Evolutionary conservation across 2,113 vertebrate genomes (phyloP).

Genomic region (Protomyctophum bolini): DNA sequence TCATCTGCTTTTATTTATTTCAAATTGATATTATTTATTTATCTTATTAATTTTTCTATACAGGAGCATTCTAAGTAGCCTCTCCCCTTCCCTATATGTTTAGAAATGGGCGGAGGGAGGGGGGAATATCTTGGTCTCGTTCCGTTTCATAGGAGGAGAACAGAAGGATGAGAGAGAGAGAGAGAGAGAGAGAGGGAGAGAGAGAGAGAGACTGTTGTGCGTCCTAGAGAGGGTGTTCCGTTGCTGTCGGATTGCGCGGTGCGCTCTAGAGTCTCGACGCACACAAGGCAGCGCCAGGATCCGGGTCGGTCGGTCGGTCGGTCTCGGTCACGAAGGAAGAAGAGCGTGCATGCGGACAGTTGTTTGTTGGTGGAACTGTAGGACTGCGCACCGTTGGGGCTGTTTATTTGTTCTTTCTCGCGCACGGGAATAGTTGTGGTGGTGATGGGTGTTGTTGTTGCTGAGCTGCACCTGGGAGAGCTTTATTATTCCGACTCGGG

Average conservation of each 20-base stretch:
- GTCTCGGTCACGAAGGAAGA: neutral
- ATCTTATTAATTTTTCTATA: too few species aligned
- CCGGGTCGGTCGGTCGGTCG: constrained; percentile 17
- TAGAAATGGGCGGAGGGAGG: too few species aligned
- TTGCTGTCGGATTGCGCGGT: neutral
- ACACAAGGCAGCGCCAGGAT: constrained; percentile 22
- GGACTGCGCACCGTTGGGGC: neutral
- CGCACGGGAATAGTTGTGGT: constrained; percentile 34
- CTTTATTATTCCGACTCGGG: constrained; percentile 29
- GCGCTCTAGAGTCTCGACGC: constrained; percentile 30
- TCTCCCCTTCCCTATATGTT: too few species aligned
- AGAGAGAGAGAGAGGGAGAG: too few species aligned
- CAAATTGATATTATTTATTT: too few species aligned
- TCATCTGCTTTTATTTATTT: too few species aligned
- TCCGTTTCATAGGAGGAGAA: neutral
- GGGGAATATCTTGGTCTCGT: too few species aligned
- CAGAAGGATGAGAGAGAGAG: neutral
- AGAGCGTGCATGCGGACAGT: constrained; percentile 2
- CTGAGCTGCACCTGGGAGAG: constrained; percentile 59
- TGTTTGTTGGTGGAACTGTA: neutral
- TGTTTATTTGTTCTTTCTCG: constrained; percentile 27
- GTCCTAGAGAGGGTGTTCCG: too few species aligned
- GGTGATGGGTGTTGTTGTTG: constrained; percentile 76
- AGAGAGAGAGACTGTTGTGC: too few species aligned
- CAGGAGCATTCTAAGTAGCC: too few species aligned